A percentile compares a stretch with the other conserved stretches of the same genome.
phyloP scores from a whole-genome alignment of 2,888 invertebrate species.

The Eilema griseolum region DNA sequence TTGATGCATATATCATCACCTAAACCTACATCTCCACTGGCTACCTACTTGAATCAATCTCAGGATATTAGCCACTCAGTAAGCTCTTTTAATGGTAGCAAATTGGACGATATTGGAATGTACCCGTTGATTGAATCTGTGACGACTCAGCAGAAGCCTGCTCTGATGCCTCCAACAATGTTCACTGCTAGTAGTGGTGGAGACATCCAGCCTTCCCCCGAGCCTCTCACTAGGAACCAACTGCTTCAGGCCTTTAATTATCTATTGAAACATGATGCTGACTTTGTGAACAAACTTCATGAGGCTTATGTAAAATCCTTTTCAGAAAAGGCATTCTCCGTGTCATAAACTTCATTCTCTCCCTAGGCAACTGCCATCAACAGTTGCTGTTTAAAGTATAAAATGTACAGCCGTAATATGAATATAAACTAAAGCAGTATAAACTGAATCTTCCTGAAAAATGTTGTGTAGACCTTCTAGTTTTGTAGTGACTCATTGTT shows the following conservation, averaged over 20 bases:
- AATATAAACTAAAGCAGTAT: slow-evolving; percentile 65
- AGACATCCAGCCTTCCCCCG: slow-evolving; percentile 81
- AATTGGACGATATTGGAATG: slow-evolving; percentile 70
- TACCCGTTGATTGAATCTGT: slow-evolving; percentile 70
- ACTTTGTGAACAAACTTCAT: slow-evolving; percentile 95
- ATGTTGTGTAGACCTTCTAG: slow-evolving; percentile 78
- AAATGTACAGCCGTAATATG: slow-evolving; percentile 83
- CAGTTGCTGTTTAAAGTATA: slow-evolving; percentile 58
- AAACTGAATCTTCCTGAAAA: slow-evolving; percentile 74
- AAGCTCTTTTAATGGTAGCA: slow-evolving; percentile 72
- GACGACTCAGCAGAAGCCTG: slow-evolving; percentile 88
- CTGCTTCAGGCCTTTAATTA: slow-evolving; percentile 95
- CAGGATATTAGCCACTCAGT: slow-evolving; percentile 76
- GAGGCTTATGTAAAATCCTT: slow-evolving; percentile 97
- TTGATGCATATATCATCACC: slow-evolving; percentile 86
- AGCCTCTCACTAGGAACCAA: slow-evolving; percentile 95
- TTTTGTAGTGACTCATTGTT: slow-evolving; percentile 79
- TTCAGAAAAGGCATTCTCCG: slow-evolving; percentile 87
- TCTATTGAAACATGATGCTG: slow-evolving; percentile 94
- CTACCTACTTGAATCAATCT: slow-evolving; percentile 84
- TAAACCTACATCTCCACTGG: slow-evolving; percentile 85
- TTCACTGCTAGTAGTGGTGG: slow-evolving; percentile 89
- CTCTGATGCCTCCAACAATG: slow-evolving; percentile 95
- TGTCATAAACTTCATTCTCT: slow-evolving; percentile 77
- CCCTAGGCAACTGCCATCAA: slow-evolving; percentile 63